A percentile compares a stretch with the other conserved stretches of the same genome.
Evolutionary conservation across 2,797 vertebrate species (phyloP).

Genomic region (Myioborus melanocephalus): DNA sequence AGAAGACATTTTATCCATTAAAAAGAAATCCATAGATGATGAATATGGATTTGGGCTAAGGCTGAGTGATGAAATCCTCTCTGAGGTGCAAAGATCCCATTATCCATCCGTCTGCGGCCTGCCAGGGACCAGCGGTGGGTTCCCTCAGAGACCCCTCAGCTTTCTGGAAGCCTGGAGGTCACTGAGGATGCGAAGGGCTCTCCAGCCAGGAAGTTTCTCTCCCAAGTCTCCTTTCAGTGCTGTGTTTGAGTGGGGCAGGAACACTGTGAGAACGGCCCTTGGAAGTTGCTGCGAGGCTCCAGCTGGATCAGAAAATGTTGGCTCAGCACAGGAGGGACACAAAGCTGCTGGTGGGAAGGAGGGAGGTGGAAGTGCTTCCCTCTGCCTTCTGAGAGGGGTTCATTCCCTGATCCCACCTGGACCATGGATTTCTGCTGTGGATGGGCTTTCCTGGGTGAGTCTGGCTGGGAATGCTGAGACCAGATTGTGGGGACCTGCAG

Average conservation of each 20-base stretch:
- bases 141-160: neutral
- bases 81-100: neutral
- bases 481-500: neutral
- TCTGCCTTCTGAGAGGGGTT: neutral
- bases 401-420: neutral
- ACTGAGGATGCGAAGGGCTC: neutral
- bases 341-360: neutral
- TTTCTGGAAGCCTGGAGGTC: neutral
- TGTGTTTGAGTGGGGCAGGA: neutral
- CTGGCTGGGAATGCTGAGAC: neutral
- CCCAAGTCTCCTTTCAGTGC: neutral
- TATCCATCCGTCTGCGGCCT: neutral
- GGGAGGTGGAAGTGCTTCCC: rapidly evolving
- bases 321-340: neutral
- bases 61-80: slow-evolving; percentile 46
- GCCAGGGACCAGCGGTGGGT: neutral
- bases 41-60: slow-evolving; percentile 10
- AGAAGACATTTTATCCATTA: slow-evolving; percentile 53
- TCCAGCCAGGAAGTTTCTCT: neutral
- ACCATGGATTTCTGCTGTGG: rapidly evolving
- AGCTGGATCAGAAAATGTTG: slow-evolving; percentile 21
- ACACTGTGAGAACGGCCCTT: neutral
- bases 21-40: slow-evolving; percentile 51
- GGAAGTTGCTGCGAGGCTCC: neutral
- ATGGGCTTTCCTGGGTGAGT: neutral